Evolutionary conservation across 2,113 vertebrate species (phyloP), one percentile per base, ranked within the genome.

Genomic region (Choloepus hoffmanni): DNA sequence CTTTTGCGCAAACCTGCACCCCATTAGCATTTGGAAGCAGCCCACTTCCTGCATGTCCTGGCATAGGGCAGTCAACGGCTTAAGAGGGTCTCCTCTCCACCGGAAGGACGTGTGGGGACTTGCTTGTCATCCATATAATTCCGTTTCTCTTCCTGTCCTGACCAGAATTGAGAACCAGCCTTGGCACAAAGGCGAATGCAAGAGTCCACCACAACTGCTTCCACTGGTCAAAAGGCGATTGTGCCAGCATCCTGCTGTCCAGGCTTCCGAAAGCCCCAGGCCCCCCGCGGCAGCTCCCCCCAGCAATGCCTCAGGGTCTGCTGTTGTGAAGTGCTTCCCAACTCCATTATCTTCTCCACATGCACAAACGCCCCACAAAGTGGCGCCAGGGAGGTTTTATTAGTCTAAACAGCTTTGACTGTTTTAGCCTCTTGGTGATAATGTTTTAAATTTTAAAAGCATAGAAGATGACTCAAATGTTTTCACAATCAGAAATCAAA

Each of bases 401-500:
- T 21, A 40, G 63, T 13, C 7, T 67, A 81, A 48, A 63, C 10
- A 30, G 68, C 62, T 40, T 55, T 40, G 43, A 40, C 72, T 53
- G 45, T 30, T 28, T 60, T 12, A 60, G 83, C 50, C 70, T 67
- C 30, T 67, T 70, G 19, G 0, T 58, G 36, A 73, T 83, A 43
- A 83, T 73, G 91, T 84, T 65, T 73, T 26, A 72, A 85, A 73
- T 36, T 63, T 65, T 93, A 60, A 89, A 88, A 92, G 91, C 87
- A 36, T 48, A 72, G 62, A 65, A 93, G 77, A 88, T 43, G 77
- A 60, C 83, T 89, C 55, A 92, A 85, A 50, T 77, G 68, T 74
- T 92, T 73, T 85, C 68, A 87, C 58, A 88, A 40, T 85, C 65
- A 95, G 73, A 82, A 94, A 94, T 24, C 74, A 40, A 85, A 65